phyloP scores from a whole-genome alignment of 2,797 vertebrate genomes.

The Sebastes steindachneri region DNA sequence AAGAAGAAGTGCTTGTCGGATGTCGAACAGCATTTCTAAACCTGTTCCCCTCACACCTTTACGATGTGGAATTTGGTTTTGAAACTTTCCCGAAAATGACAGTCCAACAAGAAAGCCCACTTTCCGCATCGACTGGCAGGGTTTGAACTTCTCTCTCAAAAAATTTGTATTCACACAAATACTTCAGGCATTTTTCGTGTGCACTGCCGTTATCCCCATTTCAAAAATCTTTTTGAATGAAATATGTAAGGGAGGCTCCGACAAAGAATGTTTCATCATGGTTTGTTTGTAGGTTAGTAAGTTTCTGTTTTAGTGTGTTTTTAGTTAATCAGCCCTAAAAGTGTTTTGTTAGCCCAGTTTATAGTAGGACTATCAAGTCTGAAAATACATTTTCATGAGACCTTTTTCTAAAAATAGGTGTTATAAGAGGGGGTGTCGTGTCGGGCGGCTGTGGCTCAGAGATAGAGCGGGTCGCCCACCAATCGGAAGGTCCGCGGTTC shows the following conservation, averaged over 20 bases:
- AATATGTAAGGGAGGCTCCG: not conserved
- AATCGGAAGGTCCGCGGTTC: accelerated
- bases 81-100: not conserved
- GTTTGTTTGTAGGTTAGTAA: not conserved
- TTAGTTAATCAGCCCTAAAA: not conserved
- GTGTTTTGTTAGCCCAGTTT: not conserved
- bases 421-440: not conserved
- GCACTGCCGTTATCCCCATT: not conserved
- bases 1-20: not conserved
- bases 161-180: not conserved
- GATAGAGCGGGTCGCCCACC: no score
- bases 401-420: not conserved
- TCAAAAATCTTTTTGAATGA: not conserved
- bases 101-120: not conserved
- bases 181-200: no score
- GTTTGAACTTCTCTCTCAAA: not conserved
- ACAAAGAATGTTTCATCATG: not conserved
- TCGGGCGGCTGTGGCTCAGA: not conserved
- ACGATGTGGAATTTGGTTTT: not conserved
- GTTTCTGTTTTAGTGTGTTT: not conserved
- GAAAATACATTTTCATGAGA: not conserved
- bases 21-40: not conserved
- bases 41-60: not conserved
- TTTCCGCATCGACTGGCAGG: not conserved
- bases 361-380: not conserved